A percentile compares a stretch with the other conserved stretches of the same genome.
phyloP scores from a whole-genome alignment of 2,797 vertebrate species.

The Anolis apletophallus region DNA sequence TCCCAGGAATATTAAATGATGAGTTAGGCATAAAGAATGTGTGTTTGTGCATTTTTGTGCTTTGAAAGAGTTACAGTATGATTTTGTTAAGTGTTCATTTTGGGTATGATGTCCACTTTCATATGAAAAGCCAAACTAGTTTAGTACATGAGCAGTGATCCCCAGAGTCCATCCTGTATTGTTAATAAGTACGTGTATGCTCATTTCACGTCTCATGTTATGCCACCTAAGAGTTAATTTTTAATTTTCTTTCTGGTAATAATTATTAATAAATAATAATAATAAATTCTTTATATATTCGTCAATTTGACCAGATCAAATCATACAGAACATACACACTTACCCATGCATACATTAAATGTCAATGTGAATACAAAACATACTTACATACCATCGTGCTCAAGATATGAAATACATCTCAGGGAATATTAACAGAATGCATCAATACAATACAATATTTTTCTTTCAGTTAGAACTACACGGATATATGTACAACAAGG shows the following conservation, averaged over 20 bases:
- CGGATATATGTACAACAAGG: neutral
- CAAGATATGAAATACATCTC: neutral
- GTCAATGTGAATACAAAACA: too few species aligned
- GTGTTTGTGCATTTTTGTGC: too few species aligned
- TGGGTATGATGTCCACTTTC: neutral
- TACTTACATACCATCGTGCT: too few species aligned
- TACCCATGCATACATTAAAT: too few species aligned
- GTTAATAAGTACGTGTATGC: neutral
- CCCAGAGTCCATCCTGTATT: neutral
- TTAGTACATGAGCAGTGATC: neutral
- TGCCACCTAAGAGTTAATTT: neutral
- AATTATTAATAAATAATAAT: neutral
- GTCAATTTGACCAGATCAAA: too few species aligned
- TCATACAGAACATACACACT: too few species aligned
- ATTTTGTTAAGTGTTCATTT: neutral
- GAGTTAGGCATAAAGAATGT: neutral
- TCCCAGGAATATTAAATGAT: neutral
- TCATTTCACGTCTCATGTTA: neutral
- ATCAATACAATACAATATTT: neutral
- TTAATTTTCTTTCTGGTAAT: neutral
- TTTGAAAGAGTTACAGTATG: neutral
- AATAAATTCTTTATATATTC: too few species aligned
- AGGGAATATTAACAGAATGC: neutral
- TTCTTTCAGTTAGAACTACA: neutral
- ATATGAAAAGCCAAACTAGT: neutral